phyloP scores from a whole-genome alignment of 2,113 vertebrate genomes.

The Formicarius rufipectus region DNA sequence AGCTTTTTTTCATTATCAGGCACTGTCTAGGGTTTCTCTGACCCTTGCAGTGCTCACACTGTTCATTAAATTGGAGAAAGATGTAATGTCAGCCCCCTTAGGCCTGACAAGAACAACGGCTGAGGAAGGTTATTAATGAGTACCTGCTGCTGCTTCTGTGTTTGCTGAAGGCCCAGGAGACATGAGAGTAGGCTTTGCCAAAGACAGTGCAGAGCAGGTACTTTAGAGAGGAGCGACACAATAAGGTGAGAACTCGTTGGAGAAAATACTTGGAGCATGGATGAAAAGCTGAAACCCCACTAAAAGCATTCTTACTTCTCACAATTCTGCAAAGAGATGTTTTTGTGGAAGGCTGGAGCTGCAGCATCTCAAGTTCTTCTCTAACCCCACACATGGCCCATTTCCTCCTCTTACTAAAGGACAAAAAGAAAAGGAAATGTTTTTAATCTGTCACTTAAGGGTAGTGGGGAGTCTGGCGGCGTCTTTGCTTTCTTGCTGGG shows the following conservation, averaged over 20 bases:
- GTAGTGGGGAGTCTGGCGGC: background rate
- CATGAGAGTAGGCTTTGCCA: background rate
- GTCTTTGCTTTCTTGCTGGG: background rate
- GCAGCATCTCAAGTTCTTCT: background rate
- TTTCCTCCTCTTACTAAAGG: background rate
- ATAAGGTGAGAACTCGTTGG: background rate
- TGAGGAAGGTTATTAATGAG: background rate
- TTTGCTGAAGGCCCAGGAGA: background rate
- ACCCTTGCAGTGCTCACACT: background rate
- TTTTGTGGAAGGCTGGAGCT: background rate
- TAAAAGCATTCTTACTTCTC: background rate
- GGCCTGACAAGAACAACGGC: background rate
- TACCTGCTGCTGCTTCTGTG: background rate
- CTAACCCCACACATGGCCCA: background rate
- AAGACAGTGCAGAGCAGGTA: background rate
- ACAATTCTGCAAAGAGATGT: background rate
- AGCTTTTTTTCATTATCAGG: background rate
- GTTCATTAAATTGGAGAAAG: background rate
- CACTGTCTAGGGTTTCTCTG: background rate
- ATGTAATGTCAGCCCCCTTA: background rate
- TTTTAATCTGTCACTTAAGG: slow-evolving; percentile 9
- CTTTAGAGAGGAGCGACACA: background rate
- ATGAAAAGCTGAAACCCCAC: background rate
- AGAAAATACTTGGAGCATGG: background rate
- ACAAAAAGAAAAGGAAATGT: background rate